Base-by-base conservation (phyloP, 2,797 vertebrate species). In the Enoplosus armatus region DNA sequence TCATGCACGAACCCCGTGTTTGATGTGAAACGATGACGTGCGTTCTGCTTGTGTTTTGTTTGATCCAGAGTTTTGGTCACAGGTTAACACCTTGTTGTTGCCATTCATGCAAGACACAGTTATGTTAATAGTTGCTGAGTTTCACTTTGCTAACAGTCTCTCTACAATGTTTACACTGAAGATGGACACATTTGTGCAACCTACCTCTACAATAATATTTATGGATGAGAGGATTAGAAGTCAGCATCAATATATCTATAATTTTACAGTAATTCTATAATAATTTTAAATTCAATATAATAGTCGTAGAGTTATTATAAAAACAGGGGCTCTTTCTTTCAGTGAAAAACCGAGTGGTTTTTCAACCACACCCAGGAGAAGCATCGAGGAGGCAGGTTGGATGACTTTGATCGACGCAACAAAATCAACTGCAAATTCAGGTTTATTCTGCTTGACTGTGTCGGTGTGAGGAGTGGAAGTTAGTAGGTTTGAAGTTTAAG, bases 1-100 rank as follows among this genome's bases (percentile, higher is more conserved):
- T 79, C 27, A 55, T 22, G 77, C 47, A 60, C 58, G 47, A 69
- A 73, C 29, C 20, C 9, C 22, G 29, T 26, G 63, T 63, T 80
- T 67, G 45, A 80, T 72, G 60, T 27, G 16, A 50, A 61, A 64
- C 33, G 65, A 58, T 62, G 29, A 43, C 3, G 14, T 20, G 18
- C 0, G 5, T 29, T 62, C 26, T 53, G 26, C n/a, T n/a, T 47
- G 31, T 0, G 15, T 81, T 73, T 74, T 0, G 15, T 81, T 73
- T 74, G 62, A 84, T 53, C 45, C 5, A 22, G 6, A 47, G 60
- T 58, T 75, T 61, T 22, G 9, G 41, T 75, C 65, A 9, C 55
- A 26, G 27, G 33, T 20, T 59, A 3, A 10, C 35, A 63, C 24
- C 16, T 22, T 70, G 12, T 31, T 76, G 26, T 35, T 56, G 26